These are phyloP conservation scores for Antitype chi DNA, from an alignment of 2,888 invertebrate species.

Conservation along the genomic window DNA sequence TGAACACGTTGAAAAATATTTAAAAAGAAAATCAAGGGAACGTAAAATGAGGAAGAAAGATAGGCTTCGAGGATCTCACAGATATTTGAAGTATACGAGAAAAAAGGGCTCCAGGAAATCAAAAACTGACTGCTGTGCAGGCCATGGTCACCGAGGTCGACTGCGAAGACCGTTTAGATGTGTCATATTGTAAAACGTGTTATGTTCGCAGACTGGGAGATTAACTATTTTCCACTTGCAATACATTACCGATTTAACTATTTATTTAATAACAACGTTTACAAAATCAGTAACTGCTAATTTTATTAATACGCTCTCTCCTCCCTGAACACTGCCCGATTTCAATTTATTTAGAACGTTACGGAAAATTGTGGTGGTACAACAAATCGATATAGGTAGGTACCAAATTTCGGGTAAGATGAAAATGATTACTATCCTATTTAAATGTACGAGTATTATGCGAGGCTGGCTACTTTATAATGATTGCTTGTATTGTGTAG, in stretches of 20 bases:
- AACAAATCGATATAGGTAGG: background rate
- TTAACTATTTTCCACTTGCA: slow-evolving; percentile 4
- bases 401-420: slow-evolving; percentile 48
- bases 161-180: slow-evolving; percentile 69
- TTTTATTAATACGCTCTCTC: slow-evolving; percentile 29
- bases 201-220: slow-evolving; percentile 18
- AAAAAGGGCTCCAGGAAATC: slow-evolving; percentile 70
- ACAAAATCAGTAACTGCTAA: background rate
- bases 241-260: slow-evolving; percentile 3
- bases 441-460: background rate
- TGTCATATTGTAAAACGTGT: slow-evolving; percentile 68
- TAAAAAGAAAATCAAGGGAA: slow-evolving; percentile 80
- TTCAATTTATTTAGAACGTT: background rate
- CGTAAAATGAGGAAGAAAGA: slow-evolving; percentile 77
- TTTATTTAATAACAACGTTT: slow-evolving; percentile 28
- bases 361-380: slow-evolving; percentile 2
- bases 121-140: slow-evolving; percentile 77
- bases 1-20: slow-evolving; percentile 73
- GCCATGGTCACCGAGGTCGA: slow-evolving; percentile 83
- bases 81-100: slow-evolving; percentile 74
- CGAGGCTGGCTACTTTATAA: slow-evolving; percentile 48
- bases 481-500: slow-evolving; percentile 33
- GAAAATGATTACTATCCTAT: slow-evolving; percentile 2
- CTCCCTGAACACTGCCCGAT: background rate
- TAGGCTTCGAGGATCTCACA: slow-evolving; percentile 75